phyloP scores from a whole-genome alignment of 2,113 vertebrate genomes.

The Ceuthmochares aereus region DNA sequence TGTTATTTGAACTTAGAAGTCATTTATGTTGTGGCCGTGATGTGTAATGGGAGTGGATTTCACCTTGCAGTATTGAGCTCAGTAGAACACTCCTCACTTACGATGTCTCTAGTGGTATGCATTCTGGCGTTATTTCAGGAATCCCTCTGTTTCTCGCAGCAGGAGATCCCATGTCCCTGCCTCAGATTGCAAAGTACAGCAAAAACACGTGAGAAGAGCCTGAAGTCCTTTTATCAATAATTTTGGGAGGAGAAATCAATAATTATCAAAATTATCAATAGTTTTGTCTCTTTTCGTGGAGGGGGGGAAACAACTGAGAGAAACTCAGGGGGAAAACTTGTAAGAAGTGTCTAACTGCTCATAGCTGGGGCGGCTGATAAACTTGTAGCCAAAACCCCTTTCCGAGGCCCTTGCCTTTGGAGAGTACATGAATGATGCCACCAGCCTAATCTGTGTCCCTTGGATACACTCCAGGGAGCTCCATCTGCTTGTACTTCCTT shows the following conservation, averaged over 20 bases:
- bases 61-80: not conserved
- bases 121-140: not conserved
- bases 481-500: not conserved
- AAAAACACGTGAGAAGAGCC: not conserved
- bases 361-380: not conserved
- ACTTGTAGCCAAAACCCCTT: not conserved
- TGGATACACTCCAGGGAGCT: not conserved
- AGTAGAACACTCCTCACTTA: not conserved
- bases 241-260: not conserved
- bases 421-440: accelerated
- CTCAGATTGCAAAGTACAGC: not conserved
- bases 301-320: not conserved
- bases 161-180: not conserved
- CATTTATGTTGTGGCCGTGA: not conserved
- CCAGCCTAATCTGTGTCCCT: not conserved
- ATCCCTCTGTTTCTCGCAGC: not conserved
- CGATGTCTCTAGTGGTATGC: not conserved
- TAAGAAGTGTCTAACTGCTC: not conserved
- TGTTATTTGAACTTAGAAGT: not conserved
- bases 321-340: not conserved
- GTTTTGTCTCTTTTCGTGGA: not conserved
- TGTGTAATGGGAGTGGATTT: not conserved
- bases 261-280: no score
- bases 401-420: not conserved
- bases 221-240: not conserved